Conservation (phyloP, 2,797 vertebrate genomes). For the Graptemys geographica region DNA sequence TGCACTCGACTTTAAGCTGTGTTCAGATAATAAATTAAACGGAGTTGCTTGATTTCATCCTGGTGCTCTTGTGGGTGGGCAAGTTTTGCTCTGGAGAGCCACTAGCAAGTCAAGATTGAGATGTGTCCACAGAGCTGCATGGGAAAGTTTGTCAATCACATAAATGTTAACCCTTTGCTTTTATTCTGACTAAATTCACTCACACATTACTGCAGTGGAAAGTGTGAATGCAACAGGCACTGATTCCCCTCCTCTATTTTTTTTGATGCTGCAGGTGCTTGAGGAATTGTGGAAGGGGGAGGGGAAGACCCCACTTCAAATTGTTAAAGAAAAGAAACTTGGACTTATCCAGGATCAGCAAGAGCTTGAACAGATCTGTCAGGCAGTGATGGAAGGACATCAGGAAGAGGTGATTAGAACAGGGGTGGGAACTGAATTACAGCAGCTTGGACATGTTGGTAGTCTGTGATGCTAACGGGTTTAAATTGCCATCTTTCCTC, state of each 20-base stretch:
- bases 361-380: slow-evolving; percentile 89
- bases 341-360: slow-evolving; percentile 84
- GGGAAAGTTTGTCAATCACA: not conserved
- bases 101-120: not conserved
- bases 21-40: not conserved
- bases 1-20: not conserved
- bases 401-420: slow-evolving; percentile 86
- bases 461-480: slow-evolving; percentile 31
- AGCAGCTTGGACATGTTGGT: not conserved
- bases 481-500: slow-evolving; percentile 23
- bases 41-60: not conserved
- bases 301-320: slow-evolving; percentile 85
- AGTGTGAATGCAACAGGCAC: not conserved
- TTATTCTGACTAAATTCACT: not conserved
- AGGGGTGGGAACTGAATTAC: slow-evolving; percentile 25
- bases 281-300: slow-evolving; percentile 89
- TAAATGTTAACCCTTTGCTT: not conserved
- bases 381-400: slow-evolving; percentile 86
- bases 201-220: not conserved
- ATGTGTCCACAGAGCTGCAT: not conserved
- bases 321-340: slow-evolving; percentile 89
- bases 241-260: not conserved
- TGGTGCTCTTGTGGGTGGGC: not conserved
- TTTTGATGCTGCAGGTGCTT: slow-evolving; percentile 86
- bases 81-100: not conserved